A percentile compares a stretch with the other conserved stretches of the same genome.
Evolutionary conservation across 2,888 invertebrate species (phyloP).

Genomic region (Tuta absoluta): DNA sequence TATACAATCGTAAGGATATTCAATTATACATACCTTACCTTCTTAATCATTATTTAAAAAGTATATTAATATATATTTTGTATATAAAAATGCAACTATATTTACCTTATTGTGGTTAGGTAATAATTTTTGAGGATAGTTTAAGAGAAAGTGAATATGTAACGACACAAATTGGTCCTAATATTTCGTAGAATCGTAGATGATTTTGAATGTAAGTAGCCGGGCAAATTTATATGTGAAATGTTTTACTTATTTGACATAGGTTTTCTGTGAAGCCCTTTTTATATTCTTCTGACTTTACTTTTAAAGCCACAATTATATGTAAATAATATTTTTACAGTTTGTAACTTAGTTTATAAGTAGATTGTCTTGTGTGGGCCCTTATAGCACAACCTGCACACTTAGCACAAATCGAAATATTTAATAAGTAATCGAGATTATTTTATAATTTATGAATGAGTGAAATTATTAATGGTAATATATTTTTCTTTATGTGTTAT

Average conservation of each 20-base stretch:
- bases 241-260: conserved; percentile 6
- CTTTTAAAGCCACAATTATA: conserved; percentile 4
- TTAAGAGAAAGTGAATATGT: conserved; percentile 29
- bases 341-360: conserved; percentile 14
- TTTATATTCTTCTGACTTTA: background rate
- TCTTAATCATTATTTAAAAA: conserved; percentile 41
- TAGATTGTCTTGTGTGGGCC: background rate
- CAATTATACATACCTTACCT: conserved; percentile 42
- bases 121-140: conserved; percentile 37
- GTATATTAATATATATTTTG: conserved; percentile 53
- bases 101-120: conserved; percentile 43
- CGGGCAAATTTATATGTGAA: background rate
- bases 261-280: conserved; percentile 8
- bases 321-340: conserved; percentile 19
- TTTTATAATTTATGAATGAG: conserved; percentile 12
- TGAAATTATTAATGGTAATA: conserved; percentile 14
- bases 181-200: conserved; percentile 48
- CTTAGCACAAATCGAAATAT: conserved; percentile 25
- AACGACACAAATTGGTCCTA: conserved; percentile 55
- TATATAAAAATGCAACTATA: conserved; percentile 50
- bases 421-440: conserved; percentile 26
- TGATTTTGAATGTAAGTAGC: conserved; percentile 29
- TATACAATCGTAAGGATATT: conserved; percentile 20
- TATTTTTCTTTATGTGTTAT: background rate
- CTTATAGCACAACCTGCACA: conserved; percentile 8